Base-by-base conservation (phyloP, 1,140 invertebrate genomes). In the Drosophila biarmipes region DNA sequence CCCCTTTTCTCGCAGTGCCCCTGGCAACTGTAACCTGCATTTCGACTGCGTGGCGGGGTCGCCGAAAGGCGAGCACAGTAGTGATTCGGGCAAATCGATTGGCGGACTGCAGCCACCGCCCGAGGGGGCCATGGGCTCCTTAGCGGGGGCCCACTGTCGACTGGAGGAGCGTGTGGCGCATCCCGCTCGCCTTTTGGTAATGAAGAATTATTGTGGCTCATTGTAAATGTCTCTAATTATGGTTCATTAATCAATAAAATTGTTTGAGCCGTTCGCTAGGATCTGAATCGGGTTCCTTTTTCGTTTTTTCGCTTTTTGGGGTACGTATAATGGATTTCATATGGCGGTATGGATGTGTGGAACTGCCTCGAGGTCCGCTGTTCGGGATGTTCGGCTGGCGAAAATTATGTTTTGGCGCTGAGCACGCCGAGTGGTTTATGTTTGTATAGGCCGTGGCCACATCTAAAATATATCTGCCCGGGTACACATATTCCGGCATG, bases 181-280 rank as follows among this genome's bases (percentile, higher is more conserved):
- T 52, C 40, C 38, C 61, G 74, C 78, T 72, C 54, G 52, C 80
- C 71, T 74, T 86, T 87, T 68, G 77, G 73, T 91, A 85, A 89
- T 85, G 78, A 90, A 90, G 89, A 91, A 91, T 87, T 91, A 90
- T 91, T 90, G 82, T 71, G 80, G 79, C 80, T 81, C 89, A 85
- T 80, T 89, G 84, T 81, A 84, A 91, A 81, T 73, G 82, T 90
- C 84, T 89, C 89, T 91, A 90, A 91, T 91, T 91, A 91, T 91
- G 90, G 89, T 87, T 79, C 89, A 91, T 91, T 91, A 91, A 91
- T 91, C 89, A 91, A 91, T 90, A 89, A 91, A 87, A 89, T 91
- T 81, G 84, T 89, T 85, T 78, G 51, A 66, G 35, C 57, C 57
- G n/a, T 11, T 53, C 45, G 42, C 19, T 45, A 29, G 27, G 24